Evolutionary conservation across 2,113 vertebrate species (phyloP).

Genomic region (Lonchura striata): DNA sequence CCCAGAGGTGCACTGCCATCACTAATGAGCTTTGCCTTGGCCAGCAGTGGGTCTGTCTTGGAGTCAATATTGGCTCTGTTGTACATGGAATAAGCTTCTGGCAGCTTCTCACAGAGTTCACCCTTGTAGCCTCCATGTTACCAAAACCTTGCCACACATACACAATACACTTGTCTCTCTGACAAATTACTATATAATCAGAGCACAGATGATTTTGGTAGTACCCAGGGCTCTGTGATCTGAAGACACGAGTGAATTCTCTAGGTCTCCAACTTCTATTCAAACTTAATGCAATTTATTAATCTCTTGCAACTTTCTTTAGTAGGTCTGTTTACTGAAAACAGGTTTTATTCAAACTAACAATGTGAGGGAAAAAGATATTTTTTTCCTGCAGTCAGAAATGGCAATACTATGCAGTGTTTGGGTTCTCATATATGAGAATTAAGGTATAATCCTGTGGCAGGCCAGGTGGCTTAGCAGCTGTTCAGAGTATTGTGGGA

Average conservation of each 20-base stretch:
- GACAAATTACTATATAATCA: background rate
- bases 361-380: background rate
- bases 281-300: background rate
- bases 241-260: background rate
- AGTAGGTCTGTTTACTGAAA: background rate
- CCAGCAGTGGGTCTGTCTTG: rapidly evolving
- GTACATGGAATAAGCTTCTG: background rate
- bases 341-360: background rate
- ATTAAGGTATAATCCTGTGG: background rate
- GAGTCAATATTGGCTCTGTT: background rate
- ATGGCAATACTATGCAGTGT: background rate
- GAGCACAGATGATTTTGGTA: background rate
- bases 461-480: constrained; percentile 50
- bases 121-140: background rate
- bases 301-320: background rate
- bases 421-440: background rate
- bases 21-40: background rate
- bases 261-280: background rate
- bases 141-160: background rate
- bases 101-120: background rate
- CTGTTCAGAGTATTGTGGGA: constrained; percentile 24
- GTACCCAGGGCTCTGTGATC: background rate
- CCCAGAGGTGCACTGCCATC: background rate
- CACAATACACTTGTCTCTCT: background rate
- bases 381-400: background rate